phyloP scores from a whole-genome alignment of 2,888 invertebrate species.

The Mythimna albipuncta region DNA sequence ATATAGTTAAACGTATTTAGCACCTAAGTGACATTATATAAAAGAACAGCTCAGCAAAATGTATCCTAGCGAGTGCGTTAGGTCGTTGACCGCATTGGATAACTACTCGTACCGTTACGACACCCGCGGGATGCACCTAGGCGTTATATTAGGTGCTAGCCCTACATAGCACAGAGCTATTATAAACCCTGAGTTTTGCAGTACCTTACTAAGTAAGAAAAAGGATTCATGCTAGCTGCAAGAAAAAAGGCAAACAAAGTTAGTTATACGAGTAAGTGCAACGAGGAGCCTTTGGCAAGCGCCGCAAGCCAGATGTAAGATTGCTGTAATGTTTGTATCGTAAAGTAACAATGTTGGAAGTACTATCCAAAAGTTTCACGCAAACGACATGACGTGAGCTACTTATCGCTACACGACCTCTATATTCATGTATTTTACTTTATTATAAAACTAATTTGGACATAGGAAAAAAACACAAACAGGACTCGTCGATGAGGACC shows the following conservation, averaged over 20 bases:
- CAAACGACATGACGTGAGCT: not conserved
- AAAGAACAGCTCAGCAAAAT: not conserved
- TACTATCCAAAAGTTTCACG: not conserved
- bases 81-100: slow-evolving; percentile 19
- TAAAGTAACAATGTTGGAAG: slow-evolving; percentile 24
- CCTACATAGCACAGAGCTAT: slow-evolving; percentile 12
- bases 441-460: too few species aligned
- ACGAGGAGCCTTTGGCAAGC: slow-evolving; percentile 20
- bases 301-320: slow-evolving; percentile 19
- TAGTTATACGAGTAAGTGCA: slow-evolving; percentile 14
- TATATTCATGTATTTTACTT: not conserved
- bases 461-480: too few species aligned
- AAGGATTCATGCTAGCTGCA: not conserved
- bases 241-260: slow-evolving; percentile 34
- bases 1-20: not conserved
- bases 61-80: slow-evolving; percentile 5
- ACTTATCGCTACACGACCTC: not conserved
- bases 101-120: slow-evolving; percentile 12
- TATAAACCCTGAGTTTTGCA: slow-evolving; percentile 10
- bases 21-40: not conserved
- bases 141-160: slow-evolving; percentile 7
- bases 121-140: slow-evolving; percentile 24
- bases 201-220: slow-evolving; percentile 4
- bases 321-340: slow-evolving; percentile 9
- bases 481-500: too few species aligned